These are phyloP conservation scores for Notothenia rossii DNA, from an alignment of 2,113 vertebrate genomes.

Conservation along the genomic window DNA sequence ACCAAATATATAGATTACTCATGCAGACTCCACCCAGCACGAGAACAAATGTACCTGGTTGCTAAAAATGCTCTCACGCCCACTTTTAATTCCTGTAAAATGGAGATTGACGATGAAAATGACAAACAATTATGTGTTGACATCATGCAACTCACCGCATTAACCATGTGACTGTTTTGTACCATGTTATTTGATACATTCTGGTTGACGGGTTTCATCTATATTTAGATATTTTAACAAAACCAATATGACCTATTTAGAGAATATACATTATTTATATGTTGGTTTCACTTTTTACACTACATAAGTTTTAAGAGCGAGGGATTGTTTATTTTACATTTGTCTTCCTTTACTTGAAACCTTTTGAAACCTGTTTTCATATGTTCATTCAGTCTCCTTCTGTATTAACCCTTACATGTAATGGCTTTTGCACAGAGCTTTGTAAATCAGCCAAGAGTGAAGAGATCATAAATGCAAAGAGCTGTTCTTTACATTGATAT, in stretches of 20 bases:
- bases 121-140: not conserved
- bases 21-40: slow-evolving; percentile 14
- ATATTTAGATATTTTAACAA: slow-evolving; percentile 14
- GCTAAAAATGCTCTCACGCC: not conserved
- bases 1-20: slow-evolving; percentile 9
- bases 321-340: not conserved
- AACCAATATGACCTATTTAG: slow-evolving; percentile 6
- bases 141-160: slow-evolving; percentile 12
- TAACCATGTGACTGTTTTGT: slow-evolving; percentile 22
- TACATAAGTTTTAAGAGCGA: slow-evolving; percentile 4
- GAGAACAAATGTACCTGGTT: slow-evolving; percentile 12
- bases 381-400: slow-evolving; percentile 17
- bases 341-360: not conserved
- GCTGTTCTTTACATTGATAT: slow-evolving; percentile 65
- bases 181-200: slow-evolving; percentile 14
- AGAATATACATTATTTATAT: not conserved
- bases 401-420: slow-evolving; percentile 10
- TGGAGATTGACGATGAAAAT: slow-evolving; percentile 6
- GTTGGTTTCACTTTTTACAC: slow-evolving; percentile 28
- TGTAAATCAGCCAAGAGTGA: slow-evolving; percentile 44
- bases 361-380: no score
- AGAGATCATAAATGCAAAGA: slow-evolving; percentile 32
- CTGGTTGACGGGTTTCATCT: slow-evolving; percentile 14
- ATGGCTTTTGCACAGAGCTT: slow-evolving; percentile 43
- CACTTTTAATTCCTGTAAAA: slow-evolving; percentile 25